Base-by-base conservation (phyloP, 1,140 invertebrate species). In the Parapsyche elsis region DNA sequence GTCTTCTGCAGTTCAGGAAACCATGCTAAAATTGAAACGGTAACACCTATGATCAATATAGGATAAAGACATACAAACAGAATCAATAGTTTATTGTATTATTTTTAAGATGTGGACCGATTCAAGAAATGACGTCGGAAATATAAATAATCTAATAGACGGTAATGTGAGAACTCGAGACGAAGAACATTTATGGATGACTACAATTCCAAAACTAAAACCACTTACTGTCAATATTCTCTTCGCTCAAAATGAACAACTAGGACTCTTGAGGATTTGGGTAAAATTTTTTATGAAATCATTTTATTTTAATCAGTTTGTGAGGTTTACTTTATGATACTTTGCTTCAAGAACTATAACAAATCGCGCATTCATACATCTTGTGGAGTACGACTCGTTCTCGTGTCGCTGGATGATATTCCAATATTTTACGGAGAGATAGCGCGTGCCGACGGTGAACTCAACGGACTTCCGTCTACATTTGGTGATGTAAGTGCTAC, bases 341-440 rank as follows among this genome's bases (percentile, higher is more conserved):
- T 1, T 38, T 38, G 1, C 30, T 4, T 38, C 1, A 38, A 95
- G 94, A 96, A 96, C 86, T 96, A 96, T 84, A 96, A 96, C 85
- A 95, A 96, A 86, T 95, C 94, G 0, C 88, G 94, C 80, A 95
- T 95, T 81, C 93, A 96, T 88, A 95, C 94, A 0, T 92, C 92
- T 80, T 90, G 94, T 81, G 95, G 95, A 80, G 93, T 91, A 10
- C 92, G 91, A 84, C 89, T 94, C 84, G 87, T 95, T 2, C 88
- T 91, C 49, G 92, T 96, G n/a, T 90, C 88, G 75, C 85, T 96
- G 70, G 94, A 96, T 85, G 91, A 91, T 26, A 84, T 87, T 49
- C 82, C 90, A 2, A 93, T 95, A 83, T 96, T 96, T 86, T 90
- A 91, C 84, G 94, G 94, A n/a, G 94, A 95, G 88, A 94, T 96